Evolutionary conservation across 1,140 invertebrate genomes (phyloP), one percentile per base, ranked within the genome.

Genomic region (Plectrocnemia conspersa): DNA sequence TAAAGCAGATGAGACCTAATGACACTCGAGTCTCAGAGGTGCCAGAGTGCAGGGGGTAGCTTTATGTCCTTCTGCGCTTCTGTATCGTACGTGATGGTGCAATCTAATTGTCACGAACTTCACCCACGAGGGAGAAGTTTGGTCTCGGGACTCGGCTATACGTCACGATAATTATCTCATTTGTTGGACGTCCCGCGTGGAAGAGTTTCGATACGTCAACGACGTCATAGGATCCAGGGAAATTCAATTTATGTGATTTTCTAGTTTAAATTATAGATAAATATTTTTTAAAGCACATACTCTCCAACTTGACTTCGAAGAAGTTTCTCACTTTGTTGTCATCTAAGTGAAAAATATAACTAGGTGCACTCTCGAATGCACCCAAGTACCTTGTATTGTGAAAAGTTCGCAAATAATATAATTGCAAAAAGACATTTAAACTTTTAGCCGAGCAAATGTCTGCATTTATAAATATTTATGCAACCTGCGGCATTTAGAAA

Each of bases 51-150:
- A 29, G 27, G 27, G 27, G 27, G 27, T 29, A n/a, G 35, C 7
- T 38, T 10, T 10, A 15, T 38, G 35, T 13, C 35, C 18, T 38
- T 38, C 5, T n/a, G 35, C 18, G 15, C 18, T 38, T 38, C 10
- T 7, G 35, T 16, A n/a, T 38, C 13, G 5, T 38, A 16, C 35
- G 15, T 16, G 35, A 16, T 38, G 35, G 10, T 38, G 35, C 35
- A 38, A 38, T 38, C 35, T 38, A 38, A 38, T 38, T 38, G 35
- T 38, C 35, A 38, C 35, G 35, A 38, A 38, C 35, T 9, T 16
- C 13, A 16, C n/a, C 35, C 35, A 15, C 15, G 5, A 16, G 35
- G 18, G 5, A 38, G 7, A 38, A 38, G 35, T 38, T 38, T 16
- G 11, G 13, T 6, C 7, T 16, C 18, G 35, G 6, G 15, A 16